Conservation (phyloP, 2,797 vertebrate species). For the Sebastes diaconus region DNA sequence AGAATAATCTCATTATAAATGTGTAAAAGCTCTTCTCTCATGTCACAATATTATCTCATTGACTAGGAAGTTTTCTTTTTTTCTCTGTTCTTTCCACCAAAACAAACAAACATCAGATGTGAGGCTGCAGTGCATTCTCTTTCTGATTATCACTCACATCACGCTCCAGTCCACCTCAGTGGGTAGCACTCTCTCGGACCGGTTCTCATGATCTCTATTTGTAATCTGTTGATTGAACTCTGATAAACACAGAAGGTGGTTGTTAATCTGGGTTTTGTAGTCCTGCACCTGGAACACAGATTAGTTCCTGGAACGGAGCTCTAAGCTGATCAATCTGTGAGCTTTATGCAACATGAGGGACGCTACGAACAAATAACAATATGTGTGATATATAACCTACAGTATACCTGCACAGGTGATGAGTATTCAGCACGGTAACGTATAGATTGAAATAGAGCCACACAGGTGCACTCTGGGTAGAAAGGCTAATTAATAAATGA, state of each 20-base stretch:
- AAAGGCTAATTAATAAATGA: neutral
- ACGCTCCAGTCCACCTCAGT: neutral
- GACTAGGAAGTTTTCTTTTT: neutral
- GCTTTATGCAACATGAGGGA: slow-evolving; percentile 26
- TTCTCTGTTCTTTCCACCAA: neutral
- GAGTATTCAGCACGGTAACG: neutral
- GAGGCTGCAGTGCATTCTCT: neutral
- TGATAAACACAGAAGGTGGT: slow-evolving; percentile 19
- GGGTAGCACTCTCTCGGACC: neutral
- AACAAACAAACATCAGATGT: neutral
- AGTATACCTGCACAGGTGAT: neutral
- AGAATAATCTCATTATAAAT: neutral
- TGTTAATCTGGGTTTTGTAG: slow-evolving; percentile 1
- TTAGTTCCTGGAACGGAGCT: slow-evolving; percentile 44
- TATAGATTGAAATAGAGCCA: neutral
- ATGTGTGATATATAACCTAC: neutral
- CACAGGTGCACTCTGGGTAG: neutral
- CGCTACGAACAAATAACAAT: neutral
- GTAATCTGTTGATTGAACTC: neutral
- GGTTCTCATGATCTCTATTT: neutral
- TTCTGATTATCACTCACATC: neutral
- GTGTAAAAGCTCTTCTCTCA: too few relatives aligned
- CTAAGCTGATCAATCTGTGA: slow-evolving; percentile 31
- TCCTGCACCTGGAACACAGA: slow-evolving; percentile 33
- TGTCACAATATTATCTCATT: neutral